Base-by-base conservation (phyloP, 2,888 invertebrate species). In the Cataglyphis rosenhaueri region DNA sequence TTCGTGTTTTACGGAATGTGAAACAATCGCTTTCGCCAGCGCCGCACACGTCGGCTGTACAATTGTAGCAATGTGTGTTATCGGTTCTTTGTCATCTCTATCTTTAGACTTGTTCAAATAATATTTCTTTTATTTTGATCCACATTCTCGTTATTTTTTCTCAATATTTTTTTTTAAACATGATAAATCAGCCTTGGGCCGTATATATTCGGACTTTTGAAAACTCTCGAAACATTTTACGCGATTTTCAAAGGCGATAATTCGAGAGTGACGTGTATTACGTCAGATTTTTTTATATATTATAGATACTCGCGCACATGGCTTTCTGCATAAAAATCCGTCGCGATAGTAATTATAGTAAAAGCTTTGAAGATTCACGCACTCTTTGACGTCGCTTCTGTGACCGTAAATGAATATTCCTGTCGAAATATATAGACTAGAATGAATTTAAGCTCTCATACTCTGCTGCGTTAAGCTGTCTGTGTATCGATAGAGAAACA, bases 341-440 rank as follows among this genome's bases (percentile, higher is more conserved):
- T 41, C 65, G 10, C 48, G 18, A 8, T 41, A 38, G 62, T 86
- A 84, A 87, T 87, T 88, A 86, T 44, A 48, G 82, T 84, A 73
- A 88, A 82, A 73, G 84, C 86, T 89, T 86, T 83, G 84, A 85
- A 73, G 74, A 78, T 41, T 48, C 62, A 18, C 57, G 32, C 21
- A 21, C 52, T 66, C 70, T 85, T 85, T 86, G 83, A 78, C 64
- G 59, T 35, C 61, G 81, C 59, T 64, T 73, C 71, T 44, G 38
- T 32, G 18, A 55, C 71, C 65, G 9, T 18, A 44, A 52, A 76
- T 62, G 73, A 88, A 75, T 76, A 79, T 71, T 71, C 59, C 81
- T 59, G 66, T 82, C 32, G 57, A 79, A 73, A 57, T 64, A 32
- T 66, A 66, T 64, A 62, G 38, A 57, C 32, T 70, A 52, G 57